Evolutionary conservation across 2,113 vertebrate genomes (phyloP), one percentile per base, ranked within the genome.

Genomic region (Sciurus niger): DNA sequence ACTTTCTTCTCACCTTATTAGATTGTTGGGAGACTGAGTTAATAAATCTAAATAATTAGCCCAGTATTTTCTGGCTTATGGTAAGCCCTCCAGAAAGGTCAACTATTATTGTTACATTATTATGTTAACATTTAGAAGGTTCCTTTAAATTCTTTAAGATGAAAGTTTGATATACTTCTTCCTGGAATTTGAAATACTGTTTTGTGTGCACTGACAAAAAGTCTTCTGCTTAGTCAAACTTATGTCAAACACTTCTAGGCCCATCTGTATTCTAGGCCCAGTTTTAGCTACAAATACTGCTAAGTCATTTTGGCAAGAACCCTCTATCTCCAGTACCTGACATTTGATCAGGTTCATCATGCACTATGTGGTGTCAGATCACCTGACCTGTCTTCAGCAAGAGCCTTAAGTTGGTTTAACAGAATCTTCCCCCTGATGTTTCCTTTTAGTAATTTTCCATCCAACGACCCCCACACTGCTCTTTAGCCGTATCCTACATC

Each of bases 81-180:
- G 2, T 63, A 77, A 82, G 30, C 8, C 32, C 20, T 65, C 53
- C 63, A 53, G 86, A 95, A 96, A 90, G 30, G 63, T 65, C 67
- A 80, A 67, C 10, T 96, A 25, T 78, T 37, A 53, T 46, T 92
- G 40, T 65, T 95, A n/a, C 40, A 46, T 51, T 92, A 18, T 78
- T 89, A 70, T 77, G n/a, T 86, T 91, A 84, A 37, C 92, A 70
- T 85, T 95, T 92, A 16, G 28, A 65, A 86, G 73, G 32, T 84
- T 65, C 28, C 77, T 32, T 93, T 84, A 87, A 77, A 86, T 83
- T 87, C 60, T 90, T 70, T 96, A 86, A 77, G 48, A 32, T 79
- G 20, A 53, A 58, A 82, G 48, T 80, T 80, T 51, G 18, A 53
- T 76, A 82, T 80, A 34, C 34, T 28, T 86, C 40, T 90, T 89